Evolutionary conservation across 2,888 invertebrate species (phyloP).

Genomic region (Baccha elongata): DNA sequence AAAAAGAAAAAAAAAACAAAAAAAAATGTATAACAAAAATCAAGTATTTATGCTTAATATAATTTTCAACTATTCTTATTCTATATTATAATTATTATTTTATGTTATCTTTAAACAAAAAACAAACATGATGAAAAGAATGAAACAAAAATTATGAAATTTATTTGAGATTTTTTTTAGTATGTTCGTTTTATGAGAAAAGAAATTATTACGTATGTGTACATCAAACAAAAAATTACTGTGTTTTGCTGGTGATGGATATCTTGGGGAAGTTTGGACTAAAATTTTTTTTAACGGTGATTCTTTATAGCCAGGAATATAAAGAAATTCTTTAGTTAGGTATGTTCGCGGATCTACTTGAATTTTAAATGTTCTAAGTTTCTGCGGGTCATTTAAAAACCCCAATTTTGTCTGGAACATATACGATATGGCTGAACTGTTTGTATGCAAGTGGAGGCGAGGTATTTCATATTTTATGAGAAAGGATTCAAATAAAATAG

Average conservation of each 20-base stretch:
- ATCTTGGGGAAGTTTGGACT: too few relatives aligned
- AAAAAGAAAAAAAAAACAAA: constrained; percentile 55
- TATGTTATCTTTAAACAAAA: constrained; percentile 74
- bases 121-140: constrained; percentile 46
- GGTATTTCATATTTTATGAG: too few relatives aligned
- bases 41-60: constrained; percentile 75
- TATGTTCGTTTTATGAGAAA: constrained; percentile 55
- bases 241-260: constrained; percentile 14
- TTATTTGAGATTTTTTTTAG: constrained; percentile 48
- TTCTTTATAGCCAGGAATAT: too few relatives aligned
- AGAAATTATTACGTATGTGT: constrained; percentile 50
- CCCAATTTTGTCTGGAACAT: too few relatives aligned
- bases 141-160: constrained; percentile 57
- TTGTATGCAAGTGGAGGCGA: too few relatives aligned
- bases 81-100: constrained; percentile 75
- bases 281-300: too few relatives aligned
- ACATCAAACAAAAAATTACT: constrained; percentile 32
- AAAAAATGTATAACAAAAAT: constrained; percentile 73
- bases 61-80: constrained; percentile 76
- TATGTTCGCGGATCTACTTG: too few relatives aligned
- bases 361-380: too few relatives aligned
- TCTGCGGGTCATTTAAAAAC: too few relatives aligned
- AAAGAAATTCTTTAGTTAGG: too few relatives aligned
- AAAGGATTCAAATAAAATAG: too few relatives aligned
- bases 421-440: too few relatives aligned